Conservation (phyloP, 2,888 invertebrate genomes). For the Drosophila aldrichi region DNA sequence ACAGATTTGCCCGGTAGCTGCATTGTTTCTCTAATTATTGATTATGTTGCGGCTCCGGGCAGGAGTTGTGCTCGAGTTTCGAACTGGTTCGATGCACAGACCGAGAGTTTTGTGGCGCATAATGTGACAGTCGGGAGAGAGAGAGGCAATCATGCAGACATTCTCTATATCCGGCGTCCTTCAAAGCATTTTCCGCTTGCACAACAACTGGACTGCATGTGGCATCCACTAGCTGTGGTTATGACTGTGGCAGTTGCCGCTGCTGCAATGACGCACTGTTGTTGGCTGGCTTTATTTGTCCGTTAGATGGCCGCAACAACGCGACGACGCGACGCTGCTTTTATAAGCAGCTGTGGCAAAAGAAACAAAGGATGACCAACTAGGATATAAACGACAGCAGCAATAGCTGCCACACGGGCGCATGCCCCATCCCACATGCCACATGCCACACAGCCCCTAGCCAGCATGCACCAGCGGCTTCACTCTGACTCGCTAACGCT, state of each 20-base stretch:
- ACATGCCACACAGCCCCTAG: conserved; percentile 8
- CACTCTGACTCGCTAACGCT: neutral
- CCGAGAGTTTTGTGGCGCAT: neutral
- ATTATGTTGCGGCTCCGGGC: neutral
- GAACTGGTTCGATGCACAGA: neutral
- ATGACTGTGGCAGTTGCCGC: neutral
- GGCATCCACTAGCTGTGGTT: conserved; percentile 7
- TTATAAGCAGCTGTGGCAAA: conserved; percentile 13
- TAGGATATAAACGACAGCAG: neutral
- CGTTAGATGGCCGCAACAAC: conserved; percentile 17
- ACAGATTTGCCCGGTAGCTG: neutral
- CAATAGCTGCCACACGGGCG: conserved; percentile 11
- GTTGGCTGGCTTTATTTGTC: conserved; percentile 12
- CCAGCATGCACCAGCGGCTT: neutral
- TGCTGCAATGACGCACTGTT: conserved; percentile 18
- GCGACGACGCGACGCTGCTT: conserved; percentile 14
- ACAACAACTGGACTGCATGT: conserved; percentile 35
- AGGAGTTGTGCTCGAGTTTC: neutral
- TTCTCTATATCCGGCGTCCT: conserved; percentile 24
- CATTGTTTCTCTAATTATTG: neutral
- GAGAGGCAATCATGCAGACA: conserved; percentile 21
- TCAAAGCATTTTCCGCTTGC: conserved; percentile 52
- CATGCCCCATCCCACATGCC: neutral
- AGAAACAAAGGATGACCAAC: conserved; percentile 26
- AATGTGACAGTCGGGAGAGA: conserved; percentile 1